phyloP scores from a whole-genome alignment of 2,797 vertebrate species.

The Pipistrellus pygmaeus region DNA sequence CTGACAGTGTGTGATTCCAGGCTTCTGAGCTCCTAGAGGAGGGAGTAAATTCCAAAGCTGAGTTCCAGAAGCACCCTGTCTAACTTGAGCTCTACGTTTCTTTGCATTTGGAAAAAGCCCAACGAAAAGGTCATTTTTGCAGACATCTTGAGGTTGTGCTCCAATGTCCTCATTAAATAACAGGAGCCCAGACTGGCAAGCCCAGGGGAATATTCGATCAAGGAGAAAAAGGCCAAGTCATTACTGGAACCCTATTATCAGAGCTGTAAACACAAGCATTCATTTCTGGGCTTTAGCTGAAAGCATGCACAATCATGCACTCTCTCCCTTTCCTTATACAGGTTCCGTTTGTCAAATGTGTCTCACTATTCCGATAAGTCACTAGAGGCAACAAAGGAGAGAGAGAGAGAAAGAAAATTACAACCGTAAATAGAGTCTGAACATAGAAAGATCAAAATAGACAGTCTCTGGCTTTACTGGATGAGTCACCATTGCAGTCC shows the following conservation, averaged over 20 bases:
- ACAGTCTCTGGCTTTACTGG: conserved; percentile 71
- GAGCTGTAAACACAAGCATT: conserved; percentile 69
- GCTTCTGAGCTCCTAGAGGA: not conserved
- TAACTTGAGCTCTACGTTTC: conserved; percentile 60
- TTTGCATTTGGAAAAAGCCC: conserved; percentile 75
- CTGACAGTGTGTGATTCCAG: not conserved
- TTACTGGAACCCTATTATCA: conserved; percentile 76
- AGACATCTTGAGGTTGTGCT: conserved; percentile 78
- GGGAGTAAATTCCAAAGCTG: conserved; percentile 53
- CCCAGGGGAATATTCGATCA: conserved; percentile 81
- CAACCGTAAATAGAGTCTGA: conserved; percentile 71
- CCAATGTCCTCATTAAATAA: conserved; percentile 81
- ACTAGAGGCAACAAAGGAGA: not conserved
- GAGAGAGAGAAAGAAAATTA: conserved; percentile 61
- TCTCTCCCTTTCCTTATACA: not conserved
- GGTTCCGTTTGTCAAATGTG: conserved; percentile 66
- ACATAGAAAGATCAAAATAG: conserved; percentile 80
- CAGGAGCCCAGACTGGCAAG: conserved; percentile 78
- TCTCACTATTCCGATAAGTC: conserved; percentile 62
- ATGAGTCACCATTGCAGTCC: conserved; percentile 71
- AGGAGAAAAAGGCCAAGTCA: conserved; percentile 77
- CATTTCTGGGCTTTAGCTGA: conserved; percentile 37
- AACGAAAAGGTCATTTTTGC: conserved; percentile 82
- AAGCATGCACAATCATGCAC: not conserved
- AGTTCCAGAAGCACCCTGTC: conserved; percentile 69